These are phyloP conservation scores for Aquatica leii DNA, from an alignment of 2,888 invertebrate genomes.

Conservation along the genomic window DNA sequence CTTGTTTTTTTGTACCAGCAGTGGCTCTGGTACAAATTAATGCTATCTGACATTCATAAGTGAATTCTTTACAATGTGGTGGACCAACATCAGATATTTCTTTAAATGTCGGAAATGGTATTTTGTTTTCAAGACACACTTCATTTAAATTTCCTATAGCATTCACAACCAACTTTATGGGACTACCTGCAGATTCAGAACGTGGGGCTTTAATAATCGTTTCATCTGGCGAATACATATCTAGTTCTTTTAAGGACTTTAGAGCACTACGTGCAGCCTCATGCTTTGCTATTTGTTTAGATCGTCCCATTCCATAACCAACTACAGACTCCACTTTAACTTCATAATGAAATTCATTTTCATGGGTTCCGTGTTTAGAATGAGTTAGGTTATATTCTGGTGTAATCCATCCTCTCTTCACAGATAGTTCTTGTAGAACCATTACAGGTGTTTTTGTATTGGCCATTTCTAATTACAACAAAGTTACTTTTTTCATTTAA, in stretches of 20 bases:
- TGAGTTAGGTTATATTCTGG: conserved; percentile 62
- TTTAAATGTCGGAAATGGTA: conserved; percentile 64
- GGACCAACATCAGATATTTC: conserved; percentile 72
- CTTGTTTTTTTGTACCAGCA: conserved; percentile 71
- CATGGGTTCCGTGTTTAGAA: conserved; percentile 52
- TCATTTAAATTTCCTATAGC: conserved; percentile 54
- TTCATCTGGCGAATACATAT: conserved; percentile 47
- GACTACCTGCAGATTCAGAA: conserved; percentile 38
- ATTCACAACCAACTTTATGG: conserved; percentile 42
- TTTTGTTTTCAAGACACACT: conserved; percentile 60
- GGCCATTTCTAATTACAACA: conserved; percentile 30
- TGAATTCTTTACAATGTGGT: conserved; percentile 71
- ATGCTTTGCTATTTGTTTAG: conserved; percentile 70
- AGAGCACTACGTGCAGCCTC: conserved; percentile 65
- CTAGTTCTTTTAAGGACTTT: conserved; percentile 55
- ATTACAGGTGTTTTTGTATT: conserved; percentile 71
- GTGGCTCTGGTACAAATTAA: conserved; percentile 65
- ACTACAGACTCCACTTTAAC: conserved; percentile 56
- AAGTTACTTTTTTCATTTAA: neutral
- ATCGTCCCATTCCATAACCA: conserved; percentile 54
- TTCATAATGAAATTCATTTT: conserved; percentile 63
- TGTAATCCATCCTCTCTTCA: conserved; percentile 63
- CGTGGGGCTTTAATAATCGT: conserved; percentile 46
- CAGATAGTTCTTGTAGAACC: conserved; percentile 72
- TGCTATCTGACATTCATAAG: conserved; percentile 65